phyloP scores from a whole-genome alignment of 1,140 invertebrate species.

The Brachionus rotundiformis region DNA sequence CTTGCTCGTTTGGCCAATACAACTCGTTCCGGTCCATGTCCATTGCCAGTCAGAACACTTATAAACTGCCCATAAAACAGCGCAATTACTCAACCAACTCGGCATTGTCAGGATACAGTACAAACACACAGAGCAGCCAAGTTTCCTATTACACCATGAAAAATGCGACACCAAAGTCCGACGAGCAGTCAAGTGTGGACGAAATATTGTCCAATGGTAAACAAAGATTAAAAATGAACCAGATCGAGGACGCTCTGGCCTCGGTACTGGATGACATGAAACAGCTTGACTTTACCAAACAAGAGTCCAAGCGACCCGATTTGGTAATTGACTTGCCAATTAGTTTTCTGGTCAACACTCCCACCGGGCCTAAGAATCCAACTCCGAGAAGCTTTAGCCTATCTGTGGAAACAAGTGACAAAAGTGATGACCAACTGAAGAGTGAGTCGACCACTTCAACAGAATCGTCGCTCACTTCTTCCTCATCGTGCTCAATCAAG shows the following conservation, averaged over 20 bases:
- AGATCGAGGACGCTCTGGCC: slow-evolving; percentile 48
- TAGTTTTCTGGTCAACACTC: slow-evolving; percentile 20
- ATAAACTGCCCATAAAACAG: background rate
- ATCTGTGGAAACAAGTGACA: background rate
- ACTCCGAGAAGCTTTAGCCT: background rate
- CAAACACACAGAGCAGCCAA: background rate
- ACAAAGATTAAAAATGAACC: slow-evolving; percentile 39
- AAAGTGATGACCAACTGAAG: slow-evolving; percentile 18
- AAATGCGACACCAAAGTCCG: background rate
- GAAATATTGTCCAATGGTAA: slow-evolving; percentile 25
- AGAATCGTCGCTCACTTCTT: slow-evolving; percentile 14
- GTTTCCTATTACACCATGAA: background rate
- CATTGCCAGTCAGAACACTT: background rate
- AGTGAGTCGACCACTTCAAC: slow-evolving; percentile 15
- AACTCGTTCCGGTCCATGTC: slow-evolving; percentile 3
- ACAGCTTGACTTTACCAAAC: slow-evolving; percentile 38
- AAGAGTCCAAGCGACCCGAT: slow-evolving; percentile 46
- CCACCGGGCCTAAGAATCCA: background rate
- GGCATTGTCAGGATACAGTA: background rate
- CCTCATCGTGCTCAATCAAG: slow-evolving; percentile 13
- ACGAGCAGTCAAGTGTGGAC: background rate
- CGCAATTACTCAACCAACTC: background rate
- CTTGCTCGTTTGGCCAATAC: background rate
- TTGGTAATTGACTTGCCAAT: slow-evolving; percentile 31
- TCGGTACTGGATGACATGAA: slow-evolving; percentile 49